Evolutionary conservation across 2,113 vertebrate species (phyloP).

Genomic region (Myxocyprinus asiaticus): DNA sequence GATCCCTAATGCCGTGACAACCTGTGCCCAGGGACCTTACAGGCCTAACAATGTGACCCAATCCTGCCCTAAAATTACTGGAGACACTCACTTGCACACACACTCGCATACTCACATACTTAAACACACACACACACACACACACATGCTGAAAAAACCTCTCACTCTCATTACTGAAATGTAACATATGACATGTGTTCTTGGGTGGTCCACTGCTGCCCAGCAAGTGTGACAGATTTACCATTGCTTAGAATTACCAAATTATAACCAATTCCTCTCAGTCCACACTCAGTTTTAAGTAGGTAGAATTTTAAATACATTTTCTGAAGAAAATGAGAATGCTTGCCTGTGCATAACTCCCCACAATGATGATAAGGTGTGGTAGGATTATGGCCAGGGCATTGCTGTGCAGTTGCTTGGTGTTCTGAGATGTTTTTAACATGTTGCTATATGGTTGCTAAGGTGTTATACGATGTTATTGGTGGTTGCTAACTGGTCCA

Average conservation of each 20-base stretch:
- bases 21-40: constrained; percentile 27
- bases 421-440: no score
- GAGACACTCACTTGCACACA: constrained; percentile 27
- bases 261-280: not conserved
- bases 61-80: constrained; percentile 10
- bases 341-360: not conserved
- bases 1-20: constrained; percentile 38
- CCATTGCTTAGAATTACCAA: not conserved
- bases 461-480: no score
- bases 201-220: constrained; percentile 33
- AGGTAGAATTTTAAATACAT: not conserved
- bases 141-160: not conserved
- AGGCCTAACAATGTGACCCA: constrained; percentile 39
- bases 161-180: constrained; percentile 40
- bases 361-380: no score
- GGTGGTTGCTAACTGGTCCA: not conserved
- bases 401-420: not conserved
- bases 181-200: constrained; percentile 21
- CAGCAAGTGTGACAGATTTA: constrained; percentile 6
- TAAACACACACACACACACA: not conserved
- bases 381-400: not conserved
- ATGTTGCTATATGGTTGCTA: not conserved
- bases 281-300: constrained; percentile 5
- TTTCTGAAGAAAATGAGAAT: not conserved
- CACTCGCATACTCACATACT: not conserved